Evolutionary conservation across 2,113 vertebrate genomes (phyloP).

Genomic region (Hypanus sabinus): DNA sequence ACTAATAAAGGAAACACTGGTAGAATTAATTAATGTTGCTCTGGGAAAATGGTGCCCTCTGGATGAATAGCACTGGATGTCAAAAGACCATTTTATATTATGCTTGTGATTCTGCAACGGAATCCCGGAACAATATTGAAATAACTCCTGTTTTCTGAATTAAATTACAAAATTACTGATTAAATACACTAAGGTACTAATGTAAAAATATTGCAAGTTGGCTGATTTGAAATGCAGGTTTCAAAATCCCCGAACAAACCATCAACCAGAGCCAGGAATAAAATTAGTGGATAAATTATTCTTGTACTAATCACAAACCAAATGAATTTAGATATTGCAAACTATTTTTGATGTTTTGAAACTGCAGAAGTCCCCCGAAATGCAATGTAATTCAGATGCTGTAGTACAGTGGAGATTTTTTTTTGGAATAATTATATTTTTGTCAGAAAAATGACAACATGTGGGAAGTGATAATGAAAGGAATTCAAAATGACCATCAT

Average conservation of each 20-base stretch:
- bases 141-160: neutral
- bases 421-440: neutral
- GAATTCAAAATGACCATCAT: neutral
- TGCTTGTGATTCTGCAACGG: neutral
- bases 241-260: constrained; percentile 8
- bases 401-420: neutral
- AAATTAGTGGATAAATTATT: neutral
- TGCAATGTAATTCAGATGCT: neutral
- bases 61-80: neutral
- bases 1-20: neutral
- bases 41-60: neutral
- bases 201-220: constrained; percentile 21
- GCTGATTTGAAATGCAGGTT: constrained; percentile 4
- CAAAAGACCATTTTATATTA: neutral
- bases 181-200: neutral
- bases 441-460: constrained; percentile 10
- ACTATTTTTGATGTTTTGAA: constrained; percentile 14
- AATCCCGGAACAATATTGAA: neutral
- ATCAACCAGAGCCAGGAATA: neutral
- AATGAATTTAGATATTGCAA: neutral
- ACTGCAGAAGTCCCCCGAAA: neutral
- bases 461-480: constrained; percentile 26
- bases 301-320: constrained; percentile 13
- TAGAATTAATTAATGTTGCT: neutral
- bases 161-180: constrained; percentile 2